Evolutionary conservation across 1,140 invertebrate genomes (phyloP), one percentile per base, ranked within the genome.

Genomic region (Zaprionus davidi): DNA sequence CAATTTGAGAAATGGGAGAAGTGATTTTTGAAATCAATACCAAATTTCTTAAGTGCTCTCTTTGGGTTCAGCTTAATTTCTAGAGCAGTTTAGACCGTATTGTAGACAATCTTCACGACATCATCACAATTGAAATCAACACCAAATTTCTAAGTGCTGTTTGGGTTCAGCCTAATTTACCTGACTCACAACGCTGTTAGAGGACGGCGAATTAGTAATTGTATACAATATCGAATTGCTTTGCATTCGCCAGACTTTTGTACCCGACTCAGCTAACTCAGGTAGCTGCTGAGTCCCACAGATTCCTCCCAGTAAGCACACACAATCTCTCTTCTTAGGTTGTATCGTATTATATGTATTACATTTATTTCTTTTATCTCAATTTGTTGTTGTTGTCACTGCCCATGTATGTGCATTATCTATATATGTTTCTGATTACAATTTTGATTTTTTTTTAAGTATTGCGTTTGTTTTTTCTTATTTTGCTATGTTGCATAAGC

Each of bases 291-390:
- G 11, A 46, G 22, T 4, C 31, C 28, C 17, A 59, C 7, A 59
- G 36, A 44, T 17, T 13, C 34, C 41, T 5, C 31, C 56, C 56
- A 64, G 17, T 31, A 56, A 64, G 13, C n/a, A 12, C 6, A 41
- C n/a, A 34, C 5, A 49, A n/a, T 46, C 41, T 17, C 71, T 56
- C 12, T 4, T 53, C 69, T 87, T 64, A 72, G 85, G 82, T 88
- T 81, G 73, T 90, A 71, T 75, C 77, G 85, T 84, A 71, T 76
- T 88, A 84, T 87, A 81, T 90, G 84, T 70, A 81, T 83, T 87
- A 51, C 20, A 51, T 51, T 51, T 51, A 51, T 78, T 56, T 78
- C 72, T 87, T 70, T 64, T 51, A 75, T 64, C 9, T 34, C 31
- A 83, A 83, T 71, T 88, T 87, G 31, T 3, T 88, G 84, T 70